Conservation (phyloP, 2,888 invertebrate species). For the Rhingia campestris region DNA sequence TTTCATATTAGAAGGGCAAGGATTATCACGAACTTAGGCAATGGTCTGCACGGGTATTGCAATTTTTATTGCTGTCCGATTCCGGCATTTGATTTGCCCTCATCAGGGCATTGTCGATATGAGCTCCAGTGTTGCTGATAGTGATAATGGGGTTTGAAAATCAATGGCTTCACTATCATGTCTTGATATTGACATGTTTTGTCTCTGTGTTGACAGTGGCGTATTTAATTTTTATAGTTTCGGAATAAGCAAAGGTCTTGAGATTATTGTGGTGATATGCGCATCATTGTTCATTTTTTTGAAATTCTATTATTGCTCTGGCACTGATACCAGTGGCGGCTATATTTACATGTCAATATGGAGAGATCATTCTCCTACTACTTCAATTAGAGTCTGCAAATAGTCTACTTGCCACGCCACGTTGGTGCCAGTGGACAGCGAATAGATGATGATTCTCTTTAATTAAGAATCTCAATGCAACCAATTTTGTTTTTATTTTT, state of each 20-base stretch:
- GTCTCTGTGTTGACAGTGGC: constrained; percentile 16
- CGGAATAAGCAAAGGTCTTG: constrained; percentile 44
- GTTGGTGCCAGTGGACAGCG: constrained; percentile 17
- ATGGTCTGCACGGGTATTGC: constrained; percentile 38
- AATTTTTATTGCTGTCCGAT: constrained; percentile 33
- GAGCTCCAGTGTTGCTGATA: constrained; percentile 36
- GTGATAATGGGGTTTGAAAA: constrained; percentile 39
- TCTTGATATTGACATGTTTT: constrained; percentile 57
- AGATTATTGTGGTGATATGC: constrained; percentile 56
- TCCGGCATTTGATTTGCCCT: constrained; percentile 26
- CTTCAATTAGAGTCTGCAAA: constrained; percentile 22
- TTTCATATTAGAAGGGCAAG: constrained; percentile 52
- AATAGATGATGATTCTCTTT: not conserved
- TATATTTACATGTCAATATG: constrained; percentile 32
- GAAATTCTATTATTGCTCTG: constrained; percentile 1
- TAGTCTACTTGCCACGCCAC: constrained; percentile 33
- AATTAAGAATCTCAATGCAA: constrained; percentile 6
- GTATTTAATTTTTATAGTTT: constrained; percentile 41
- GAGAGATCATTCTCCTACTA: constrained; percentile 30
- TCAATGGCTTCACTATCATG: constrained; percentile 27
- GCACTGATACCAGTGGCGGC: constrained; percentile 22
- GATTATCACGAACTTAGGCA: constrained; percentile 54
- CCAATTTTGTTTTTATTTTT: constrained; percentile 13
- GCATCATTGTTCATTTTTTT: constrained; percentile 32
- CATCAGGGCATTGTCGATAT: constrained; percentile 2